Evolutionary conservation across 2,797 vertebrate species (phyloP).

Genomic region (Sparidentex hasta): DNA sequence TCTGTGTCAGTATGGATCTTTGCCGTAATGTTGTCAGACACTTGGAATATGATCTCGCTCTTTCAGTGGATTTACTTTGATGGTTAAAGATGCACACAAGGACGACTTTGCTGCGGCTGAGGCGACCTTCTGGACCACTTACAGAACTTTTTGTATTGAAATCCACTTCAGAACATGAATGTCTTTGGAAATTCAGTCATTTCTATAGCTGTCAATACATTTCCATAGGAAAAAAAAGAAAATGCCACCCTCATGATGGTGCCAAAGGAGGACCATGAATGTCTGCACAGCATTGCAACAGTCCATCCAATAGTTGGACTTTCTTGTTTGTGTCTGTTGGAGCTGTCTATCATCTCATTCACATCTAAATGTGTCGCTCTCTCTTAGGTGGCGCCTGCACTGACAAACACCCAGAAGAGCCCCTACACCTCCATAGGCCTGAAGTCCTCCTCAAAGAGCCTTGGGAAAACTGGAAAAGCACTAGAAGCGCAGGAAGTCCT

Average conservation of each 20-base stretch:
- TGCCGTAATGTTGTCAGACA: too few species aligned
- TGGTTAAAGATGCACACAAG: too few species aligned
- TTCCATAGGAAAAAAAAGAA: background rate
- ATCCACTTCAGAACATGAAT: too few species aligned
- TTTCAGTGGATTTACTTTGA: too few species aligned
- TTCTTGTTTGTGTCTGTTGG: background rate
- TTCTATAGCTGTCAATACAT: background rate
- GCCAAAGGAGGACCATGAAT: background rate
- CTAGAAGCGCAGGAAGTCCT: conserved; percentile 92
- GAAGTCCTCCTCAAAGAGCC: conserved; percentile 90
- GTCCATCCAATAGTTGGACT: background rate
- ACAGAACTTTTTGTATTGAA: too few species aligned
- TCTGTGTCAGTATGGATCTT: too few species aligned
- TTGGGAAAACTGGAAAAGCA: conserved; percentile 89
- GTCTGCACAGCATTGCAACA: background rate
- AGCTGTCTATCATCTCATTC: background rate
- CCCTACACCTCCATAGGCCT: conserved; percentile 87
- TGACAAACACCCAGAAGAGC: conserved; percentile 87
- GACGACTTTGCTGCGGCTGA: too few species aligned
- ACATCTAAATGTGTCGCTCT: conserved; percentile 21
- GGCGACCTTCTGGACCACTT: too few species aligned
- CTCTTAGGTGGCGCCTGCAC: conserved; percentile 56
- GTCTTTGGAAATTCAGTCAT: too few species aligned
- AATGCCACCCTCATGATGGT: background rate
- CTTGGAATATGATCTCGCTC: too few species aligned